Evolutionary conservation across 30 jellyfish, hydroid and myxozoan genomes (phyloP).

Genomic region (Hydra vulgaris): DNA sequence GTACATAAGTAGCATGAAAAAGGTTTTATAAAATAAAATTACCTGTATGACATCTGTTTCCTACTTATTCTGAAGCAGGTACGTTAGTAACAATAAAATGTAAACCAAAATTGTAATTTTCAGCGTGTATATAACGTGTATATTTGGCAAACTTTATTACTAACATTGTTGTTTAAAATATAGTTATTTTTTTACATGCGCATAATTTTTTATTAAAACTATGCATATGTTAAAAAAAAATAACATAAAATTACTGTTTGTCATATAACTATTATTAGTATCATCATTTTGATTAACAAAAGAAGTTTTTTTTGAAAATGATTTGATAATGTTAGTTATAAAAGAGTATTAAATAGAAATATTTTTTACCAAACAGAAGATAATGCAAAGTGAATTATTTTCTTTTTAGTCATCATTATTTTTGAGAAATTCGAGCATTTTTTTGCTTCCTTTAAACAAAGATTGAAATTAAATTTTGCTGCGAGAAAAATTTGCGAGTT

Average conservation of each 20-base stretch:
- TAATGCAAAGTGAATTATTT: neutral
- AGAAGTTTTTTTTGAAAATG: neutral
- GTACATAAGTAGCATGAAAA: neutral
- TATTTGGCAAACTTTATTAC: too few relatives aligned
- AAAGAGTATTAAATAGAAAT: neutral
- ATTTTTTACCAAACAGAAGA: neutral
- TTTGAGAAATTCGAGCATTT: neutral
- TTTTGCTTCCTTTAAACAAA: neutral
- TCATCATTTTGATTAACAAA: neutral
- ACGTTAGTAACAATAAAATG: neutral
- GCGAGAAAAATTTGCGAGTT: too few relatives aligned
- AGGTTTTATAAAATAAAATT: neutral
- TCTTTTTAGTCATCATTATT: neutral
- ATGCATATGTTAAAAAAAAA: too few relatives aligned
- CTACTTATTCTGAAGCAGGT: neutral
- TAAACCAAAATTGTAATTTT: neutral
- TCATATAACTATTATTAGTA: neutral
- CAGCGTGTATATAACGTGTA: neutral
- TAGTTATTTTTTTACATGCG: neutral
- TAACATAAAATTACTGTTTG: neutral
- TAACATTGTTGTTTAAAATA: neutral
- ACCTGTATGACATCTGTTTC: neutral
- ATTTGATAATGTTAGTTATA: neutral
- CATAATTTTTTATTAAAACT: neutral
- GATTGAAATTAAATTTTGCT: neutral